Conservation (phyloP, 2,888 invertebrate species). For the Julus scandinavius region DNA sequence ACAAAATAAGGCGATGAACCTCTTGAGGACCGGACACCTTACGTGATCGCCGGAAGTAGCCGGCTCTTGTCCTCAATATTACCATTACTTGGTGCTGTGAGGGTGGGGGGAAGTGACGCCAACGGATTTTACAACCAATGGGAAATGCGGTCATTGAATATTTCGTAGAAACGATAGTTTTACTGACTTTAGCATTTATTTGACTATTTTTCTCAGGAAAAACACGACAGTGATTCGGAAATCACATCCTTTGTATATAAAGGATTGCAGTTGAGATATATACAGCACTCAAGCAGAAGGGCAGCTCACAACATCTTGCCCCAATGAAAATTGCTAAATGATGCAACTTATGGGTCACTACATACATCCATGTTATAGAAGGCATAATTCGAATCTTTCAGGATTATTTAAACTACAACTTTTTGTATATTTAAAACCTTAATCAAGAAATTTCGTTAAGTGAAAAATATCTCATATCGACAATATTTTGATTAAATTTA, state of each 20-base stretch:
- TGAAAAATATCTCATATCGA: too few species aligned
- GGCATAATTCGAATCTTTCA: too few species aligned
- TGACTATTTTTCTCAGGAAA: background rate
- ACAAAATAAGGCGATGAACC: conserved; percentile 37
- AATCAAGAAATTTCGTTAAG: too few species aligned
- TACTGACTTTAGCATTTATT: background rate
- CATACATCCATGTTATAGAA: too few species aligned
- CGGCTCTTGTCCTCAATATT: background rate
- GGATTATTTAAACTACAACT: too few species aligned
- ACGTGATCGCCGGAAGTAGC: background rate
- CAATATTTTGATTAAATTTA: too few species aligned
- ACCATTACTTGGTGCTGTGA: background rate
- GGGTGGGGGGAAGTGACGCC: conserved; percentile 1
- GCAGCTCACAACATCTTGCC: too few species aligned
- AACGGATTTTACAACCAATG: conserved; percentile 10
- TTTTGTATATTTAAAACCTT: too few species aligned
- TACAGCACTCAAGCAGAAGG: too few species aligned
- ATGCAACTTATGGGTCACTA: too few species aligned
- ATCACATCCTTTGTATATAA: background rate
- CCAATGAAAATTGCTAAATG: too few species aligned
- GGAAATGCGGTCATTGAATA: conserved; percentile 19
- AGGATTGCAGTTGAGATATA: too few species aligned
- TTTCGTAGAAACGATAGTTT: background rate
- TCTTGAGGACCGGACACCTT: conserved; percentile 6
- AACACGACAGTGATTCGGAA: background rate